Percentiles rank a stretch among this genome's conserved stretches.
Conservation (phyloP, 2,888 invertebrate genomes). For the Cosmorhoe ocellata region DNA sequence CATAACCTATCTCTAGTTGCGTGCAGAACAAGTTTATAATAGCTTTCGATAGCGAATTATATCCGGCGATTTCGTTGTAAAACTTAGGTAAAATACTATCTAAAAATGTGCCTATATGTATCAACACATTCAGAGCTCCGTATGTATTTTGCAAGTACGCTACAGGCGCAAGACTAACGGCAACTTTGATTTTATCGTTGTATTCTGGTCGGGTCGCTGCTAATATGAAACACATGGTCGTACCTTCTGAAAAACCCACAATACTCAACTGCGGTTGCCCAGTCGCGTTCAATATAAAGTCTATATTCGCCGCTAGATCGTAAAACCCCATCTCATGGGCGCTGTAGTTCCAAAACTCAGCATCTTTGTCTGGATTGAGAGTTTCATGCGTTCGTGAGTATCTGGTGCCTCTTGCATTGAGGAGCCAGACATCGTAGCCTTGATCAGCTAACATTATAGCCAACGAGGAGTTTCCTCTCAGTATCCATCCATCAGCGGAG, state of each 20-base stretch:
- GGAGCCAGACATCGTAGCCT: conserved; percentile 48
- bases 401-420: conserved; percentile 55
- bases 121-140: conserved; percentile 13
- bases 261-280: conserved; percentile 78
- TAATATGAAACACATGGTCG: conserved; percentile 77
- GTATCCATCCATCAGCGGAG: conserved; percentile 41
- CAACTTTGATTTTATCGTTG: conserved; percentile 76
- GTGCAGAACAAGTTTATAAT: conserved; percentile 38
- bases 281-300: conserved; percentile 57
- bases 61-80: conserved; percentile 36
- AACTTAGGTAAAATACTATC: conserved; percentile 27
- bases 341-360: conserved; percentile 72
- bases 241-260: conserved; percentile 86
- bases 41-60: conserved; percentile 27
- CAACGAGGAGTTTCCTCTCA: conserved; percentile 42
- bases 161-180: conserved; percentile 34
- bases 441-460: conserved; percentile 34
- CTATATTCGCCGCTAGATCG: conserved; percentile 85
- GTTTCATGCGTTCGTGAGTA: conserved; percentile 81
- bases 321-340: conserved; percentile 85
- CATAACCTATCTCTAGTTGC: conserved; percentile 34
- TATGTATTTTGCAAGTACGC: conserved; percentile 25
- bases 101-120: conserved; percentile 31
- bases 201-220: conserved; percentile 76
- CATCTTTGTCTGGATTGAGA: conserved; percentile 46